Percentiles rank a stretch among this genome's conserved stretches.
These are phyloP conservation scores for Manacus vitellinus DNA, from an alignment of 2,113 vertebrate species.

Conservation along the genomic window DNA sequence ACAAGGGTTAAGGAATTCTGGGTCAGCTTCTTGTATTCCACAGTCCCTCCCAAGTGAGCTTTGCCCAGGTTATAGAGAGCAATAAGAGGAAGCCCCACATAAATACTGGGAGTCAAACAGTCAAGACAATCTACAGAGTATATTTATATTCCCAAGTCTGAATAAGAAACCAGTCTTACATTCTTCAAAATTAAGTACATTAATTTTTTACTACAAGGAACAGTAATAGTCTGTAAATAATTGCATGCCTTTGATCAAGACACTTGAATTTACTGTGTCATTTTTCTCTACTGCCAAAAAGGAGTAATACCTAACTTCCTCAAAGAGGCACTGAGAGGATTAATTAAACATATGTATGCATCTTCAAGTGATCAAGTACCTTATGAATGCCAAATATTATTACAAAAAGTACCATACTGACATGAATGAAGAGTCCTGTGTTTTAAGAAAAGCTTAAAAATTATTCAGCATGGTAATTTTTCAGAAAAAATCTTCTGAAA, in stretches of 20 bases:
- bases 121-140: background rate
- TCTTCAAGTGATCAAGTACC: background rate
- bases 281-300: background rate
- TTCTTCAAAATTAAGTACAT: background rate
- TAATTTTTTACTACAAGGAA: background rate
- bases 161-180: background rate
- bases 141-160: background rate
- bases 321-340: background rate
- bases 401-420: background rate
- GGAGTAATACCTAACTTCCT: slow-evolving; percentile 7
- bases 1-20: background rate
- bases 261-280: background rate
- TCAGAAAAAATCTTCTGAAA: background rate
- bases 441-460: background rate
- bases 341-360: slow-evolving; percentile 5
- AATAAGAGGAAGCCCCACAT: background rate
- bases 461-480: background rate
- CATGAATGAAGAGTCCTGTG: background rate
- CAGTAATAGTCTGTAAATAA: slow-evolving; percentile 29
- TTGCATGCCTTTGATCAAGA: slow-evolving; percentile 15
- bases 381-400: slow-evolving; percentile 1
- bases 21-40: background rate
- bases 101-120: background rate
- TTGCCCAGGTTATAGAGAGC: background rate
- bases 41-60: background rate